Evolutionary conservation across 2,113 vertebrate species (phyloP).

Genomic region (Myrmophylax atrothorax): DNA sequence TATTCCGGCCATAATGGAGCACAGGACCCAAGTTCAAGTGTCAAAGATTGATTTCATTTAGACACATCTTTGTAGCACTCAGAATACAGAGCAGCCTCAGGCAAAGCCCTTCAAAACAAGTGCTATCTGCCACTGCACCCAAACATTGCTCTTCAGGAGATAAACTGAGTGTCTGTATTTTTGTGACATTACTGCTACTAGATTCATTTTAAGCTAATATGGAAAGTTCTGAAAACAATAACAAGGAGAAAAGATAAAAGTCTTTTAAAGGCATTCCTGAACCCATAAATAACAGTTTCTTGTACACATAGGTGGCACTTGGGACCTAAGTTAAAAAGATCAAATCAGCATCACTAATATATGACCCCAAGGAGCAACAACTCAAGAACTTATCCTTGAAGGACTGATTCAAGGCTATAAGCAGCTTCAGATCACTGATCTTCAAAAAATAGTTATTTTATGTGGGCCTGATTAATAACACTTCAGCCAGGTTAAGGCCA

Average conservation of each 20-base stretch:
- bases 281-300: not conserved
- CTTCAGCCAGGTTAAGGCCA: not conserved
- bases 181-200: not conserved
- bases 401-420: not conserved
- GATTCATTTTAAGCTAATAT: conserved; percentile 6
- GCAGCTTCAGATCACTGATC: not conserved
- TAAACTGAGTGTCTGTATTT: not conserved
- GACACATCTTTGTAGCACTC: not conserved
- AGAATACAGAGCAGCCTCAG: not conserved
- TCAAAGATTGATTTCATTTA: not conserved
- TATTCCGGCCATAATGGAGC: not conserved
- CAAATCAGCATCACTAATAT: not conserved
- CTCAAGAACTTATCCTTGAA: not conserved
- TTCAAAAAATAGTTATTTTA: conserved; percentile 24
- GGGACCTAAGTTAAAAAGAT: not conserved
- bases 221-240: not conserved
- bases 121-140: not conserved
- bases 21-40: not conserved
- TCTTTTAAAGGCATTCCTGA: not conserved
- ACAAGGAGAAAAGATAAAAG: not conserved
- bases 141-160: not conserved
- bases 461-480: not conserved
- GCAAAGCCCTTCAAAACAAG: not conserved
- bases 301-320: not conserved
- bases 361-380: not conserved